Conservation (phyloP, 2,113 vertebrate genomes). For the Campylomormyrus numenius region DNA sequence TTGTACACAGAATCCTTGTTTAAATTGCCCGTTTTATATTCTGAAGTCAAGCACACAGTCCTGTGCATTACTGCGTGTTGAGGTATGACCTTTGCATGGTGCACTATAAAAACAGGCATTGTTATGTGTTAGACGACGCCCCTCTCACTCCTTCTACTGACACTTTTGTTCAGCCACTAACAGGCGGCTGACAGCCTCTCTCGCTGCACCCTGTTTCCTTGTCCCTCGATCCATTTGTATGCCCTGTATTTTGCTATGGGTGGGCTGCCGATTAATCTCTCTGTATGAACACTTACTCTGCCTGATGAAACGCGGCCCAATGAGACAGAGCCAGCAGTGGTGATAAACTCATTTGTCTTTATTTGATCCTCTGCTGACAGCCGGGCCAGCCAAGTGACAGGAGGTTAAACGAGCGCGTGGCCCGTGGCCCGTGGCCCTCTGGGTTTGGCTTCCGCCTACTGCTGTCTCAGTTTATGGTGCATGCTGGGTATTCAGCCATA, state of each 20-base stretch:
- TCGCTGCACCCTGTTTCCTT: not conserved
- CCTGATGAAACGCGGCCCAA: not conserved
- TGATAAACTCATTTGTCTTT: slow-evolving; percentile 14
- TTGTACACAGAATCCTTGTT: not conserved
- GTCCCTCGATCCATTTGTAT: slow-evolving; percentile 6
- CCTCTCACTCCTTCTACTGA: not conserved
- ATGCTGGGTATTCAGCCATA: not conserved
- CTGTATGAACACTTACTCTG: slow-evolving; percentile 7
- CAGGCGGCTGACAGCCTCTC: not conserved
- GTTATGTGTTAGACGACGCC: not conserved
- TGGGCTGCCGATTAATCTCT: not conserved
- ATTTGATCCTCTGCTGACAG: slow-evolving; percentile 4
- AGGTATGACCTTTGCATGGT: not conserved
- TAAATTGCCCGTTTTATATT: not conserved
- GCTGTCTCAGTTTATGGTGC: not conserved
- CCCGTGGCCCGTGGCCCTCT: not conserved
- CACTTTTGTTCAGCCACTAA: not conserved
- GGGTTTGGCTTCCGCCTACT: not conserved
- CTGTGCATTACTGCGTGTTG: not conserved
- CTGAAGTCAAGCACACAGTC: not conserved
- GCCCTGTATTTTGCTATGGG: not conserved
- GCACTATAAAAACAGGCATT: not conserved
- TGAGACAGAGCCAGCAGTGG: not conserved
- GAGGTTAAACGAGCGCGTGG: not conserved
- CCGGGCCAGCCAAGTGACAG: not conserved